Conservation (phyloP, 2,888 invertebrate species). For the Drosophila paramelanica region DNA sequence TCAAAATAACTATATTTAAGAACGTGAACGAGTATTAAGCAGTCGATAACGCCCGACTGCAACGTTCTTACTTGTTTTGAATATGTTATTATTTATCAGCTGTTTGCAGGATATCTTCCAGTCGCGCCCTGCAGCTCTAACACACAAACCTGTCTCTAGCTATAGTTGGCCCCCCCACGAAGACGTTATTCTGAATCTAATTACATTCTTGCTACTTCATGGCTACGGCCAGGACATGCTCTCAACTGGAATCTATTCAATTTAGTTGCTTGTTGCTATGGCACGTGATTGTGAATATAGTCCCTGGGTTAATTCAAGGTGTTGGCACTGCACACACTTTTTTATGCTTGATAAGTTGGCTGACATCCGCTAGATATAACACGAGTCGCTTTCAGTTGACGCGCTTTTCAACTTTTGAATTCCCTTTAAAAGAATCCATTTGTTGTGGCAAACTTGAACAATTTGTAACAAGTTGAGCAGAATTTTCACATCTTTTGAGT, state of each 20-base stretch:
- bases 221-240: not conserved
- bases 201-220: not conserved
- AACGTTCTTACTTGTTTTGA: too few relatives aligned
- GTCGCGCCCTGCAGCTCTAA: too few relatives aligned
- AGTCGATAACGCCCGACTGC: too few relatives aligned
- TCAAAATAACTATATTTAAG: too few relatives aligned
- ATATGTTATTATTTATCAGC: too few relatives aligned
- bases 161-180: not conserved
- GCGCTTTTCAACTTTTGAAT: not conserved
- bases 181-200: slow-evolving; percentile 1
- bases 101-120: too few relatives aligned
- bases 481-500: not conserved
- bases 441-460: too few relatives aligned
- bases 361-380: not conserved
- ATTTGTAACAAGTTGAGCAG: not conserved
- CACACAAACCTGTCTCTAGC: too few relatives aligned
- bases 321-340: not conserved
- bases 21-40: too few relatives aligned
- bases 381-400: not conserved
- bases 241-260: not conserved
- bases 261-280: slow-evolving; percentile 10
- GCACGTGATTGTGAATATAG: slow-evolving; percentile 17
- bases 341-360: not conserved
- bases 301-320: not conserved
- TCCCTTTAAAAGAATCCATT: not conserved